Percentiles rank a stretch among this genome's conserved stretches.
phyloP scores from a whole-genome alignment of 2,797 vertebrate genomes.

The Bufotes viridis region DNA sequence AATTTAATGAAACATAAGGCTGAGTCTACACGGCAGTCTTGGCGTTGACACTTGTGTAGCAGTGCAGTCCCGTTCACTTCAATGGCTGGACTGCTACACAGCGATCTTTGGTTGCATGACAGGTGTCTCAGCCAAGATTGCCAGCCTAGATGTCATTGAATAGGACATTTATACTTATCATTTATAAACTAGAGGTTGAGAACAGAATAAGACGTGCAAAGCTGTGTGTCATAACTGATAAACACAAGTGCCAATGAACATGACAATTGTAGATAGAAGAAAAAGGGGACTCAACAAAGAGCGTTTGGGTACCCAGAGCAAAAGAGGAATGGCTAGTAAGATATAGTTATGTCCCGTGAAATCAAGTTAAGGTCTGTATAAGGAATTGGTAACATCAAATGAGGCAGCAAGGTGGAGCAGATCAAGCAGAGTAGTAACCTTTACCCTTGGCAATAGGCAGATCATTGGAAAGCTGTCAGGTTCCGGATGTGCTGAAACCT shows the following conservation, averaged over 20 bases:
- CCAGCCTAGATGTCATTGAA: no score
- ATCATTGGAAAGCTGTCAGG: background rate
- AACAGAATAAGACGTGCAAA: no score
- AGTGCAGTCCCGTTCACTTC: no score
- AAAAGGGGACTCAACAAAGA: background rate
- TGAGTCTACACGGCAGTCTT: no score
- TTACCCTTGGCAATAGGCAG: constrained; percentile 11
- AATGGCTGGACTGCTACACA: no score
- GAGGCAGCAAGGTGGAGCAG: background rate
- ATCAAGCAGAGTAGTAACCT: background rate
- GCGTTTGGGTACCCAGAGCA: background rate
- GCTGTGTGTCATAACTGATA: background rate
- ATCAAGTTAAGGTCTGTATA: background rate
- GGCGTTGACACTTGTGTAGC: no score
- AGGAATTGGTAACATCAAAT: background rate
- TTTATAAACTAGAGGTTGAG: no score
- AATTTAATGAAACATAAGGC: no score
- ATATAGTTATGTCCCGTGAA: background rate
- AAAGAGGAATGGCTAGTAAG: background rate
- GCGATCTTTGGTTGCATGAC: no score
- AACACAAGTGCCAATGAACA: background rate
- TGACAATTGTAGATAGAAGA: no score
- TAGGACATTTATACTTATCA: no score
- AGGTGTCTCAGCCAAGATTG: no score
- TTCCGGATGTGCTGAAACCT: constrained; percentile 17